A percentile compares a stretch with the other conserved stretches of the same genome.
phyloP scores from a whole-genome alignment of 2,888 invertebrate genomes.

The Octodonta nipae region DNA sequence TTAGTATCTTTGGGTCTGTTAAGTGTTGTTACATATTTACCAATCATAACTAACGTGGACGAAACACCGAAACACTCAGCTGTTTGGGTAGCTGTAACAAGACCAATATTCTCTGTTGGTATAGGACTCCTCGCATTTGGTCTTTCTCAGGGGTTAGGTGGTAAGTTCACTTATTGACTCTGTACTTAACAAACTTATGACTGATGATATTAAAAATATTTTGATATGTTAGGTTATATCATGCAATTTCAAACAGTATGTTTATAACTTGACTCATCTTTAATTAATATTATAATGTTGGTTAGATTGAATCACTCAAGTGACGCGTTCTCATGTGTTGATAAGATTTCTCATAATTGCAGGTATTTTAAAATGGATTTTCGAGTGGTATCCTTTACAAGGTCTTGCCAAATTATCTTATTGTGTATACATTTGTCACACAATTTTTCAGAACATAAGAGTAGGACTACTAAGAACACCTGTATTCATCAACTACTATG shows the following conservation, averaged over 20 bases:
- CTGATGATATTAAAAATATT: no score
- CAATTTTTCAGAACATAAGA: slow-evolving; percentile 10
- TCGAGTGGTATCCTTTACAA: slow-evolving; percentile 9
- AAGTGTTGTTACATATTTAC: slow-evolving; percentile 2
- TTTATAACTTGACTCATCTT: no score
- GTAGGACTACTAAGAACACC: slow-evolving; percentile 9
- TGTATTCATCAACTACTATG: slow-evolving; percentile 6
- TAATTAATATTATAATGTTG: no score
- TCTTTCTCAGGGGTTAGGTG: slow-evolving; percentile 11
- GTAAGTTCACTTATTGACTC: no score
- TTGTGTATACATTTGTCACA: slow-evolving; percentile 10
- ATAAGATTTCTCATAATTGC: no score
- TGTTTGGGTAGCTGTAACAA: slow-evolving; percentile 10
- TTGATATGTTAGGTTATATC: no score
- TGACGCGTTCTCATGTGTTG: no score
- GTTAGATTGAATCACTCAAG: no score
- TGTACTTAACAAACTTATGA: no score
- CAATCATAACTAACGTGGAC: slow-evolving; percentile 7
- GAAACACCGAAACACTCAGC: slow-evolving; percentile 8
- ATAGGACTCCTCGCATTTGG: slow-evolving; percentile 11
- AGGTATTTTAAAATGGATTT: slow-evolving; percentile 7
- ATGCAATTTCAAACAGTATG: no score
- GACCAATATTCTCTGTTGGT: slow-evolving; percentile 10
- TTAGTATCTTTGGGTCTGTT: slow-evolving; percentile 5
- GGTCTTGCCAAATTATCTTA: slow-evolving; percentile 11